A percentile compares a stretch with the other conserved stretches of the same genome.
These are phyloP conservation scores for Sarcophaga caerulescens DNA, from an alignment of 2,888 invertebrate species.

Conservation along the genomic window DNA sequence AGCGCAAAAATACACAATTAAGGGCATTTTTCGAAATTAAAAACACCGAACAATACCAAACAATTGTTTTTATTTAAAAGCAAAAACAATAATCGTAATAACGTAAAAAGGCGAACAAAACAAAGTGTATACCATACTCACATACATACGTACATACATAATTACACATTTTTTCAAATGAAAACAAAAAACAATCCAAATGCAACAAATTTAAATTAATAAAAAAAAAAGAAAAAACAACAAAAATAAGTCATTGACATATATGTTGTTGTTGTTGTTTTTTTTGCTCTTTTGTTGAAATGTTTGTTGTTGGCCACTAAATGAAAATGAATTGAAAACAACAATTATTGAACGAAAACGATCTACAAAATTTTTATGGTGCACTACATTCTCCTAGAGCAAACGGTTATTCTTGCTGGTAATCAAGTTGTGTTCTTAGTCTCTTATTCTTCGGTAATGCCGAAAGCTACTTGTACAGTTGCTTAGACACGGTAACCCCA, in stretches of 20 bases:
- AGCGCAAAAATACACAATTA: conserved; percentile 62
- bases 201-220: conserved; percentile 53
- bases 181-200: conserved; percentile 11
- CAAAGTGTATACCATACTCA: not conserved
- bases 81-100: not conserved
- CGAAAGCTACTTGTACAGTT: no score
- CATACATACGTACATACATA: not conserved
- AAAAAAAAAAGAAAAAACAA: conserved; percentile 12
- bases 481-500: no score
- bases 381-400: no score
- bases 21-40: conserved; percentile 51
- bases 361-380: no score
- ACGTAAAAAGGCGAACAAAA: not conserved
- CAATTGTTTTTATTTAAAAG: conserved; percentile 11
- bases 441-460: no score
- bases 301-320: conserved; percentile 15
- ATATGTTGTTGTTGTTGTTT: conserved; percentile 33
- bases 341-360: no score
- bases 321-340: conserved; percentile 28
- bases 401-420: no score
- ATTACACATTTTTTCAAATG: conserved; percentile 5
- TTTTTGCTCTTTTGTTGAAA: not conserved
- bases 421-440: no score
- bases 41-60: conserved; percentile 24
- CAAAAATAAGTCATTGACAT: conserved; percentile 49